Base-by-base conservation (phyloP, 2,888 invertebrate species). In the Balanococcus diminutus region DNA sequence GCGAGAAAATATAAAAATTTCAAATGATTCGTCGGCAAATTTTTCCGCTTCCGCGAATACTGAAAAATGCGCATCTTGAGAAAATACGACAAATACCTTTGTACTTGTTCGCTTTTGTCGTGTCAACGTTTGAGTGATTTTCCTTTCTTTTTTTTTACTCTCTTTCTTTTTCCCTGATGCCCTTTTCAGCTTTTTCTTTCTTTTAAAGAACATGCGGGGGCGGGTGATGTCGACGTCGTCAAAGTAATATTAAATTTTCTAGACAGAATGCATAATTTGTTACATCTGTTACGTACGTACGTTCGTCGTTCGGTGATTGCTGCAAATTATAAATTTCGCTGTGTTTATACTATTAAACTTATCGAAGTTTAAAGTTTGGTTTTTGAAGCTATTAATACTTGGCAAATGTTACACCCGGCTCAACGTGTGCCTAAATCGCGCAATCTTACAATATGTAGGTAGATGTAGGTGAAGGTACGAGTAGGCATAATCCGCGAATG, bases 281-380 rank as follows among this genome's bases (percentile, higher is more conserved):
- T 79, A 79, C 75, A 79, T 79, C 75, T 79, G 75, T 79, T 79
- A 56, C 56, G 36, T 36, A 36, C 4, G 42, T 42, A 72, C 36
- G 32, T 79, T 79, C 67, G 36, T 32, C 36, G 32, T 79, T 79
- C 67, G 36, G 36, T 79, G 75, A 79, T 79, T 36, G 75, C 19
- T 9, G 32, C 5, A n/a, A 79, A 79, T 79, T 79, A 79, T 79
- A 79, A 79, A 79, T 79, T 79, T 31, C 19, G 32, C n/a, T 14
- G 1, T n/a, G 16, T n/a, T n/a, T 51, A 51, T 31, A 14, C 72
- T 14, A 72, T 79, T 79, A 79, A 79, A 79, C 75, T 79, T 79
- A 79, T 79, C 75, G 75, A 79, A 79, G 75, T 79, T 67, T 79
- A 79, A 79, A 79, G 75, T 79, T 79, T 79, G 75, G 75, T 79